Base-by-base conservation (phyloP, 2,888 invertebrate species). In the Drosophila sordidapex region DNA sequence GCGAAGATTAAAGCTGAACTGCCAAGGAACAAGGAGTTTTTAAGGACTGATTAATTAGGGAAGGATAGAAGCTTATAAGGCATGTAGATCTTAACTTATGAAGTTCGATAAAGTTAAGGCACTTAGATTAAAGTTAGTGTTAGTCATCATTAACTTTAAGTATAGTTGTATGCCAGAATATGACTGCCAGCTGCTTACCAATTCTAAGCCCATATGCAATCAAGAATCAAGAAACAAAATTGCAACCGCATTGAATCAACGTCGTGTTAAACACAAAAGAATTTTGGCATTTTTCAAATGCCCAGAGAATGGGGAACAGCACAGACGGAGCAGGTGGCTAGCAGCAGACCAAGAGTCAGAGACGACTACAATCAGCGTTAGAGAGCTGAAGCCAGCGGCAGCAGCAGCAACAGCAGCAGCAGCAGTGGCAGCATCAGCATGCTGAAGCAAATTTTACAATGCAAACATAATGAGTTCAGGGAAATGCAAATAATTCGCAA, bases 391-490 rank as follows among this genome's bases (percentile, higher is more conserved):
- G 61, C 31, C 59, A 38, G 49, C 40, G 21, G 48, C 33, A 27
- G 21, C 49, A 36, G 64, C 67, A 27, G 56, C 70, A 29, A 6
- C 29, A 51, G 68, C 68, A 25, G 18, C 36, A 43, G 60, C 21
- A 25, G 36, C 31, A 25, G 43, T 36, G 27, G 38, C 48, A 35
- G 71, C 70, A 27, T 21, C 70, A 51, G 66, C 70, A 27, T 21
- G 43, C 21, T 13, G 21, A 15, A 25, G 46, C 46, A 69, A 83
- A 70, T 76, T 83, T 61, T 79, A 83, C 85, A 83, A 83, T 82
- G 84, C 81, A 83, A 76, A 81, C 76, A 77, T 86, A 85, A 85
- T 85, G 86, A 85, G 86, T 86, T 83, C 62, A 79, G 84, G 84
- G 86, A 83, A 81, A 85, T 85, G 84, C 83, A 81, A 82, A 83